Evolutionary conservation across 2,888 invertebrate genomes (phyloP), one percentile per base, ranked within the genome.

Genomic region (Synanthedon myopaeformis): DNA sequence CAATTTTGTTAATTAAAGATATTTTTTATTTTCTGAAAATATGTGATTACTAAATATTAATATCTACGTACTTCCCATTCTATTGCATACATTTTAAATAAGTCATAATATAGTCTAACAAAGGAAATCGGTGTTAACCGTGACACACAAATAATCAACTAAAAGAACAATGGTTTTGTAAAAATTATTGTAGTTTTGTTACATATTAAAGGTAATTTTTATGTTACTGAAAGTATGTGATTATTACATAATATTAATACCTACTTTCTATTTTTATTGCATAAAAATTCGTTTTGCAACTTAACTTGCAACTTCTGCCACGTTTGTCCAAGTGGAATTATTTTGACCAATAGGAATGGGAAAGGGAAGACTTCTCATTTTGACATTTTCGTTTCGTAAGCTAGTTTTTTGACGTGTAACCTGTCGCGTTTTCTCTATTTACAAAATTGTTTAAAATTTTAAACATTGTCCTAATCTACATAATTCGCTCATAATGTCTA

Each of bases 301-400:
- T 12, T 12, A n/a, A 45, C 45, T 12, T 42, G 17, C 42, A n/a
- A 45, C 45, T 45, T 45, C 49, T 41, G 84, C 86, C 86, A 86
- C 86, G 86, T 82, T 80, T 81, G 77, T 70, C 79, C 78, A 72
- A 73, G 79, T 85, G 86, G 86, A 85, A 74, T 74, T 59, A 67
- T 61, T 70, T 52, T 10, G 60, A 63, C 85, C 83, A 85, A 84
- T 85, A 59, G 69, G 57, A 85, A 84, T 85, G 59, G 69, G 57
- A 65, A 56, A 35, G 35, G 3, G 52, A 17, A 45, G 57, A 61
- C 64, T 58, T n/a, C 14, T 41, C 35, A 51, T 14, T 65, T 67
- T 64, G 58, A 56, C 62, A 61, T 70, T 69, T 63, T 65, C 57
- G 57, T 61, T 55, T 60, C 57, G 54, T 56, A 56, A 23, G 51